Base-by-base conservation (phyloP, 1,140 invertebrate genomes). In the Venustaconcha ellipsiformis region DNA sequence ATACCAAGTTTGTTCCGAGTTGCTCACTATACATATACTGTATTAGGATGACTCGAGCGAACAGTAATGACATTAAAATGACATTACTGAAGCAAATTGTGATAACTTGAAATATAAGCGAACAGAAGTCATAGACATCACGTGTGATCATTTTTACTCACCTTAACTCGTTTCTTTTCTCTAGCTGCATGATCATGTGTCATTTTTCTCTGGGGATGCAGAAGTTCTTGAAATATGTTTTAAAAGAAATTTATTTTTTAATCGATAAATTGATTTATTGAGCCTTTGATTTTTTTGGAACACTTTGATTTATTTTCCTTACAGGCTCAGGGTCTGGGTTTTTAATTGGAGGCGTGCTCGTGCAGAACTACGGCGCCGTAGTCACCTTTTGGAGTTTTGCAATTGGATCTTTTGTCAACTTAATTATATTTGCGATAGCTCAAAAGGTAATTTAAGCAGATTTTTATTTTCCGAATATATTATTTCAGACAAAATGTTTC, bases 331-430 rank as follows among this genome's bases (percentile, higher is more conserved):
- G 80, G 17, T 72, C 74, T 20, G 80, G 80, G 63, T 56, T 62
- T 65, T 72, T 81, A 72, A 65, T 78, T 14, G 78, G 77, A 56
- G 80, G 80, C 13, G 62, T 81, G 2, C 30, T 74, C 11, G 75
- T 79, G 4, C 67, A 81, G 20, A 69, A 64, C 17, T 30, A 72
- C 18, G 80, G 80, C 1, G 80, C 80, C 8, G 58, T 64, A 23
- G 55, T 68, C 15, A 81, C 78, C 14, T 81, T 81, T 59, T 79
- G 80, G 80, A 72, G 77, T 18, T 81, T 81, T 67, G 77, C 80
- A 18, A 63, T 30, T 23, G 80, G 64, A 20, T 79, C 80, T 11
- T 76, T 73, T n/a, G 56, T 79, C 68, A 78, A 79, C 59, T 23
- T 78, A 14, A 11, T 68, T 8, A 57, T 76, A 56, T 81, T 81